phyloP scores from a whole-genome alignment of 2,113 vertebrate genomes.

The Phalacrocorax pelagicus region DNA sequence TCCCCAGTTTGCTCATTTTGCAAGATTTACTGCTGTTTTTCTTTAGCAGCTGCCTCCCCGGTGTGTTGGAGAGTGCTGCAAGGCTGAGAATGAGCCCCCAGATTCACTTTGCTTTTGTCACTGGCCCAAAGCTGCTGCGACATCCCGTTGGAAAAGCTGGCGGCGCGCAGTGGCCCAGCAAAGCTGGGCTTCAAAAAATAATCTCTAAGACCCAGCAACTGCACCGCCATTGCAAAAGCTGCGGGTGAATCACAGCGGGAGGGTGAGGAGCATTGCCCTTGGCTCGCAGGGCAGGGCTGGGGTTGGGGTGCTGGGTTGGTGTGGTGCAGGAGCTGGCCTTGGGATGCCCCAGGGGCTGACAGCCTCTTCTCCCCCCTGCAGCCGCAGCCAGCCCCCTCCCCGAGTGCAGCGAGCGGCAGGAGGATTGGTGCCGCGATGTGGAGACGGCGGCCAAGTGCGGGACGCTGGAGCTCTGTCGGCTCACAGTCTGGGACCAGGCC shows the following conservation, averaged over 20 bases:
- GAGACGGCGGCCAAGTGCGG: constrained; percentile 84
- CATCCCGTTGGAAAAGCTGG: neutral
- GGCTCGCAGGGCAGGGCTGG: neutral
- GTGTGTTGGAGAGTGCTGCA: accelerated
- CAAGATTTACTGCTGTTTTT: neutral
- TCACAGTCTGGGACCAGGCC: constrained; percentile 83
- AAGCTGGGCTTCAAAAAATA: neutral
- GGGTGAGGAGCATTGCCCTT: neutral
- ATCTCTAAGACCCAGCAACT: neutral
- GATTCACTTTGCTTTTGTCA: neutral
- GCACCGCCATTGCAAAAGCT: accelerated
- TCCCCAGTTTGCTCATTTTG: neutral
- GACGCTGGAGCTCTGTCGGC: constrained; percentile 82
- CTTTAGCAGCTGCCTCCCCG: neutral
- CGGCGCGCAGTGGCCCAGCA: accelerated
- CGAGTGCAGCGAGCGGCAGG: constrained; percentile 80
- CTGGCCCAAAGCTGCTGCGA: neutral
- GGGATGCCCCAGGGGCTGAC: neutral
- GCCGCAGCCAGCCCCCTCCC: constrained; percentile 81
- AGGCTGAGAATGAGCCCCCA: neutral
- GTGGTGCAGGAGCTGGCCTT: accelerated
- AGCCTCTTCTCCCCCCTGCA: constrained; percentile 24
- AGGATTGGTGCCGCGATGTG: constrained; percentile 88
- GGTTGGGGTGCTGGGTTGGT: neutral
- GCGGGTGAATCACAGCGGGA: neutral